Base-by-base conservation (phyloP, 2,888 invertebrate species). In the Hipparchia semele region DNA sequence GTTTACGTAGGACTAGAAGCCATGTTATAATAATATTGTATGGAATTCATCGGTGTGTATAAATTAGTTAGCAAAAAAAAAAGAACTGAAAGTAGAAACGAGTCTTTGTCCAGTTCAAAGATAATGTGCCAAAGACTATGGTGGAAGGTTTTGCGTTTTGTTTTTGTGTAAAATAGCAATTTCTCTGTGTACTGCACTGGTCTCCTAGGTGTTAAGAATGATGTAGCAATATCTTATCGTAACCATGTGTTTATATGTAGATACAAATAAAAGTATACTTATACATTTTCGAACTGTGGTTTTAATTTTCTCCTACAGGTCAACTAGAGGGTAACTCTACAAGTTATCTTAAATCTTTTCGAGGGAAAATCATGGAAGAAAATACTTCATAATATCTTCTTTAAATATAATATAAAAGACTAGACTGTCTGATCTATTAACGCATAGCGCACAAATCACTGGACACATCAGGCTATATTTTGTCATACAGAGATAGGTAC, bases 51-150 rank as follows among this genome's bases (percentile, higher is more conserved):
- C 54, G 69, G 80, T 80, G 78, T 86, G 86, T 86, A 85, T 85
- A 86, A 85, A 87, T 78, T 89, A 88, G 84, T 72, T 88, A 87
- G 86, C 23, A 23, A 23, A 23, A 53, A 61, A 86, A 80, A 77
- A 87, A 87, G 92, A 90, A 91, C 89, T 90, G 91, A 89, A 84
- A 82, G 86, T 83, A 83, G 84, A 85, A 84, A 89, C 83, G 87
- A 91, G 92, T 94, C 94, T 94, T 94, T 92, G 94, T 88, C 86
- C 84, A 83, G 77, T 87, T 92, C 94, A 93, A 94, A 94, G 94
- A 94, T 90, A 87, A 85, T 89, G 94, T 94, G 94, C 94, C 94
- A 94, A 94, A 94, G 94, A 94, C 92, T 92, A 88, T 85, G 84
- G 85, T 87, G 87, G 90, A 88, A 80, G 87, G 87, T 84, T 86